Evolutionary conservation across 2,113 vertebrate species (phyloP), one percentile per base, ranked within the genome.

Genomic region (Corapipo altera): DNA sequence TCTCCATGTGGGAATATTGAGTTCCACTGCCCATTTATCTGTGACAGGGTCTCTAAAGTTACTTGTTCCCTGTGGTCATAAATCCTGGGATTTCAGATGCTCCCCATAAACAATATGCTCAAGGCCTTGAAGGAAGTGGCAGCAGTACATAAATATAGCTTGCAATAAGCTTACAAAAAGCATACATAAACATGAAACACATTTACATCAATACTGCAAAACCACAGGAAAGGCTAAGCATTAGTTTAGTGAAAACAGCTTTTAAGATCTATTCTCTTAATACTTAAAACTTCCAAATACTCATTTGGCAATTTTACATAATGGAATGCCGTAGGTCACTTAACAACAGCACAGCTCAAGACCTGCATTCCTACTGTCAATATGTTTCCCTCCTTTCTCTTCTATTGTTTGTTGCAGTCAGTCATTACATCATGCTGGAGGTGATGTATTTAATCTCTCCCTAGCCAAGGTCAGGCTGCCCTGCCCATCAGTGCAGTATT

Each of bases 321-420:
- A 65, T 0, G 27, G 28, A 43, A 10, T 16, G 32, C 35, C 0
- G 0, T 10, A 32, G 7, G 0, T 2, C 0, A 1, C n/a, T 49
- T 24, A 19, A 88, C 41, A 67, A 49, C 32, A 24, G 51, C 78
- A 22, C 1, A 1, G 46, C 32, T 58, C 58, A 44, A 70, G 67
- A 70, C 30, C 35, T 18, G 21, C n/a, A 11, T 22, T 72, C n/a
- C 52, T 48, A 16, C 7, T 3, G 2, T 20, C 1, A 3, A 4
- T n/a, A 49, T 5, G 8, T 86, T 69, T 78, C 24, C 26, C 37
- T 75, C 46, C 62, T 54, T 64, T 39, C 37, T 52, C 32, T 88
- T 39, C 69, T 27, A 4, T 37, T 48, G 64, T 48, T 88, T 78
- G 61, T 32, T 89, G 80, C 73, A 71, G 41, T 74, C 49, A 22